Conservation (phyloP, 1,140 invertebrate species). For the Bombus confusus region DNA sequence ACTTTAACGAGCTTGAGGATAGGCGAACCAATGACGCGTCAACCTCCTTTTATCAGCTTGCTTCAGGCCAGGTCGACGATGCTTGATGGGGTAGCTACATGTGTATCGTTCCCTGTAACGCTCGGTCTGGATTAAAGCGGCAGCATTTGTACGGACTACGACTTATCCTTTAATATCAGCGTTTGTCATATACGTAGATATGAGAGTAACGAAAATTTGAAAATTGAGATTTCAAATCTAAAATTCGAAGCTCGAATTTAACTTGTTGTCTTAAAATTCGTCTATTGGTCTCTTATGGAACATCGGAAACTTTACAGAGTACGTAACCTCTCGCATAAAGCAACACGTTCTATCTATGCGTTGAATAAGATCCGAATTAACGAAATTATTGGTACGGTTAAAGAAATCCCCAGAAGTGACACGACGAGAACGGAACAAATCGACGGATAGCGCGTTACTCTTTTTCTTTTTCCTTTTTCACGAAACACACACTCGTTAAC, state of each 20-base stretch:
- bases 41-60: constrained; percentile 66
- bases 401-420: not conserved
- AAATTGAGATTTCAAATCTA: not conserved
- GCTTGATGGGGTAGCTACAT: constrained; percentile 65
- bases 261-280: too few species aligned
- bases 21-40: constrained; percentile 64
- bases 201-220: not conserved
- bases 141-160: constrained; percentile 40
- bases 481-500: constrained; percentile 21
- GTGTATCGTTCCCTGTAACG: constrained; percentile 62
- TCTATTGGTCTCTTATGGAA: too few species aligned
- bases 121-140: constrained; percentile 61
- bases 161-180: constrained; percentile 41
- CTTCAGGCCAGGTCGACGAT: constrained; percentile 66
- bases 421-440: not conserved
- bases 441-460: not conserved
- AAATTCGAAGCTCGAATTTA: not conserved
- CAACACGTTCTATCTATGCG: too few species aligned
- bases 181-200: not conserved
- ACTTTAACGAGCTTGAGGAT: constrained; percentile 62
- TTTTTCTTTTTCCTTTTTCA: not conserved
- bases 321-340: too few species aligned
- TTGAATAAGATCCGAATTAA: not conserved
- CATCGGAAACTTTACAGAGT: too few species aligned
- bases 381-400: not conserved